phyloP scores from a whole-genome alignment of 2,888 invertebrate genomes.

The Tridacna crocea region DNA sequence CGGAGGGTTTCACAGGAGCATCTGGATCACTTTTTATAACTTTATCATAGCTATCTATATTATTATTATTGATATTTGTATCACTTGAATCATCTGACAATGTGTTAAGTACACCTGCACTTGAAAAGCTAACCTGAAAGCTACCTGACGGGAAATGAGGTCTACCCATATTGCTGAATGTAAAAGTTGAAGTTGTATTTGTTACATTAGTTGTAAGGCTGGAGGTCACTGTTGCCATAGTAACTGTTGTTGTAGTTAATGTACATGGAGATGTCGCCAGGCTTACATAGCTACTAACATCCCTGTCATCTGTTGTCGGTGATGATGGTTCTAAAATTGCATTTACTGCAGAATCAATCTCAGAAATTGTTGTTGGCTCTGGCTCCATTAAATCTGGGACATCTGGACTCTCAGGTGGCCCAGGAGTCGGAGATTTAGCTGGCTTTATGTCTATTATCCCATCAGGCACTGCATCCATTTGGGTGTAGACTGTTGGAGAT shows the following conservation, averaged over 20 bases:
- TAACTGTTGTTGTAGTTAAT: constrained; percentile 63
- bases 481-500: constrained; percentile 45
- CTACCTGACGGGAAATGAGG: constrained; percentile 56
- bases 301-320: constrained; percentile 35
- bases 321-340: constrained; percentile 56
- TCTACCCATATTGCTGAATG: constrained; percentile 56
- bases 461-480: constrained; percentile 37
- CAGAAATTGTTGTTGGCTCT: constrained; percentile 29
- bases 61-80: constrained; percentile 46
- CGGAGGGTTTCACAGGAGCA: constrained; percentile 6
- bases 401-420: constrained; percentile 30
- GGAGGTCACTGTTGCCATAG: constrained; percentile 67
- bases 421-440: constrained; percentile 43
- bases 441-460: constrained; percentile 36
- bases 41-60: background rate
- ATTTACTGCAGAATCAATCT: constrained; percentile 59
- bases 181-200: constrained; percentile 53
- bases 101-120: constrained; percentile 49
- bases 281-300: constrained; percentile 45
- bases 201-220: constrained; percentile 64
- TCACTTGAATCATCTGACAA: constrained; percentile 34
- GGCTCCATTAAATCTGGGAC: constrained; percentile 35
- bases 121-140: constrained; percentile 55
- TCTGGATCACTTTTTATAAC: constrained; percentile 23
- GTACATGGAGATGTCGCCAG: constrained; percentile 57